phyloP scores from a whole-genome alignment of 2,888 invertebrate genomes.

The Encarsia formosa region DNA sequence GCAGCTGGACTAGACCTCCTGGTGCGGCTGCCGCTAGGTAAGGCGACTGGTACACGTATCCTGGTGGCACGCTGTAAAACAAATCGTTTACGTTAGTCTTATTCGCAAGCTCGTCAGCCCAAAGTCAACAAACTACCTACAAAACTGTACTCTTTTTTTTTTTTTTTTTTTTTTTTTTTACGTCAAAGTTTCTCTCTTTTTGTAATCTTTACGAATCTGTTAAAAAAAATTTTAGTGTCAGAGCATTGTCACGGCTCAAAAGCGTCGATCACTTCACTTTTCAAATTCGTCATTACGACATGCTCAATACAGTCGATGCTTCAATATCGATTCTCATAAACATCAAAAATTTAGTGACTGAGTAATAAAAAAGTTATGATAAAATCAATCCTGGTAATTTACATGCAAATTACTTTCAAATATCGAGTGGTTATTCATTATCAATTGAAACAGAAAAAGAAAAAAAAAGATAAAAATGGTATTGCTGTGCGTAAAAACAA shows the following conservation, averaged over 20 bases:
- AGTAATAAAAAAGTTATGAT: too few species aligned
- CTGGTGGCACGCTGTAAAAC: slow-evolving; percentile 67
- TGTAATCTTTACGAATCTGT: neutral
- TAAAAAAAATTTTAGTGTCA: slow-evolving; percentile 21
- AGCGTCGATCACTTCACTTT: slow-evolving; percentile 22
- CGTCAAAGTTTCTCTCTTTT: neutral
- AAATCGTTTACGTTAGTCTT: too few species aligned
- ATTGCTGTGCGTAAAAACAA: slow-evolving; percentile 7
- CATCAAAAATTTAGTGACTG: too few species aligned
- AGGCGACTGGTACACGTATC: slow-evolving; percentile 74
- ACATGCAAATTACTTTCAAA: too few species aligned
- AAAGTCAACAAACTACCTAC: too few species aligned
- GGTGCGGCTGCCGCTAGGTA: slow-evolving; percentile 61
- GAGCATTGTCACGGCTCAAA: slow-evolving; percentile 21
- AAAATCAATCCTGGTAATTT: too few species aligned
- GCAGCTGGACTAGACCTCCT: slow-evolving; percentile 63
- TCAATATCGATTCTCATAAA: too few species aligned
- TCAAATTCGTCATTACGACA: too few species aligned
- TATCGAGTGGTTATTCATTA: too few species aligned
- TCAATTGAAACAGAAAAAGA: too few species aligned
- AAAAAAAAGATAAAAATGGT: slow-evolving; percentile 2
- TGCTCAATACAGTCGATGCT: too few species aligned
- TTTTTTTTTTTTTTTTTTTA: slow-evolving; percentile 20
- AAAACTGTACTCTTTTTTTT: neutral
- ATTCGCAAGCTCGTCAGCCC: too few species aligned